Evolutionary conservation across 1,140 invertebrate species (phyloP).

Genomic region (Aphelenchoides besseyi): DNA sequence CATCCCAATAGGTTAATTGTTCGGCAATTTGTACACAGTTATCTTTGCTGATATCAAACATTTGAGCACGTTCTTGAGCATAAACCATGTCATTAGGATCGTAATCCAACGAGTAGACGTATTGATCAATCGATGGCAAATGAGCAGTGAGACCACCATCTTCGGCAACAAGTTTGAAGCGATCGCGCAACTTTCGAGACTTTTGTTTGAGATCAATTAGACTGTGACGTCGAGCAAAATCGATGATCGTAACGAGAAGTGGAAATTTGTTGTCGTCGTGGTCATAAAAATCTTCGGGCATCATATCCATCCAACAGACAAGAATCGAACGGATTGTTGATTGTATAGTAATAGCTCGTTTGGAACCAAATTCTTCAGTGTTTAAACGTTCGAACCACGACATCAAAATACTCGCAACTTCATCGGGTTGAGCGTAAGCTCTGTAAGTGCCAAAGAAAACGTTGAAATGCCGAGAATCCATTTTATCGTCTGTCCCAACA

Average conservation of each 20-base stretch:
- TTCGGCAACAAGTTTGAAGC: slow-evolving; percentile 64
- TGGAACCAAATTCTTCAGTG: slow-evolving; percentile 40
- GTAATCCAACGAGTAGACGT: slow-evolving; percentile 48
- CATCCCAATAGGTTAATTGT: slow-evolving; percentile 93
- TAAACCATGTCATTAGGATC: slow-evolving; percentile 49
- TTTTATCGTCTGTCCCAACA: slow-evolving; percentile 75
- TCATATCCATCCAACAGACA: slow-evolving; percentile 92
- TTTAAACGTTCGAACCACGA: slow-evolving; percentile 71
- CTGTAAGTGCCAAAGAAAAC: slow-evolving; percentile 91
- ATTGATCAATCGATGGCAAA: slow-evolving; percentile 63
- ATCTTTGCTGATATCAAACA: slow-evolving; percentile 61
- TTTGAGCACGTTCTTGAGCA: slow-evolving; percentile 52
- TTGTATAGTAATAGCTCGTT: slow-evolving; percentile 34
- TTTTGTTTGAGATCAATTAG: slow-evolving; percentile 79
- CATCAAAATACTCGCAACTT: slow-evolving; percentile 78
- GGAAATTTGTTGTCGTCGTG: slow-evolving; percentile 71
- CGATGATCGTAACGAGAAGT: slow-evolving; percentile 45
- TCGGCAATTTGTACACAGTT: slow-evolving; percentile 83
- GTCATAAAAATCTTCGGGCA: slow-evolving; percentile 89
- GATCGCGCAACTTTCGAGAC: slow-evolving; percentile 75
- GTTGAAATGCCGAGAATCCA: slow-evolving; percentile 95
- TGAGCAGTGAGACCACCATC: slow-evolving; percentile 52
- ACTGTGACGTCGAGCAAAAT: slow-evolving; percentile 63
- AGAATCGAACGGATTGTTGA: slow-evolving; percentile 62
- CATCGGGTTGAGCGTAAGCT: slow-evolving; percentile 76